Conservation (phyloP, 2,797 vertebrate genomes). For the Apodemus agrarius region DNA sequence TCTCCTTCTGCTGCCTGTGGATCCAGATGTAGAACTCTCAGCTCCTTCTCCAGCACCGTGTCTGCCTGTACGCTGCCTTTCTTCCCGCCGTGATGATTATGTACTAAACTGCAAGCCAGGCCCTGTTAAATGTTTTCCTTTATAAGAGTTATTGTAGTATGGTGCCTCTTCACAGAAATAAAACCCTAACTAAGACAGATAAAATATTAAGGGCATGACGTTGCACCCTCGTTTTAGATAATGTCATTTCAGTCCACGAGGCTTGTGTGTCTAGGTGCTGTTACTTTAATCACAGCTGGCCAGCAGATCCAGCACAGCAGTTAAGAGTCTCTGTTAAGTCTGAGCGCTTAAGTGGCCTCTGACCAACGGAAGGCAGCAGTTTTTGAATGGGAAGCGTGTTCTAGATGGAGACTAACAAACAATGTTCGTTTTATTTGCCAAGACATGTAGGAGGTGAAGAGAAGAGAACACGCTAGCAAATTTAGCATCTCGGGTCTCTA, state of each 20-base stretch:
- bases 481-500: constrained; percentile 71
- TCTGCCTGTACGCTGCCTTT: not conserved
- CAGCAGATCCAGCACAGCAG: not conserved
- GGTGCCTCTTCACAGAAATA: not conserved
- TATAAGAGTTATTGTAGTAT: not conserved
- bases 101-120: not conserved
- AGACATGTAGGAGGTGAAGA: constrained; percentile 73
- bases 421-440: constrained; percentile 76
- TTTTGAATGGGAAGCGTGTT: constrained; percentile 72
- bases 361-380: constrained; percentile 41
- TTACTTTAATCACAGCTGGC: not conserved
- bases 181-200: not conserved
- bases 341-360: not conserved
- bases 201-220: not conserved
- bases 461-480: constrained; percentile 72
- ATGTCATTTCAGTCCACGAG: not conserved
- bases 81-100: not conserved
- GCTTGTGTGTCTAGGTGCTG: not conserved
- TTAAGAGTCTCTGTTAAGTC: constrained; percentile 33
- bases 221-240: not conserved
- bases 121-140: not conserved
- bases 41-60: not conserved
- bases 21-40: not conserved
- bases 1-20: not conserved
- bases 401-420: constrained; percentile 73